Conservation (phyloP, 2,888 invertebrate species). For the Sphinx pinastri region DNA sequence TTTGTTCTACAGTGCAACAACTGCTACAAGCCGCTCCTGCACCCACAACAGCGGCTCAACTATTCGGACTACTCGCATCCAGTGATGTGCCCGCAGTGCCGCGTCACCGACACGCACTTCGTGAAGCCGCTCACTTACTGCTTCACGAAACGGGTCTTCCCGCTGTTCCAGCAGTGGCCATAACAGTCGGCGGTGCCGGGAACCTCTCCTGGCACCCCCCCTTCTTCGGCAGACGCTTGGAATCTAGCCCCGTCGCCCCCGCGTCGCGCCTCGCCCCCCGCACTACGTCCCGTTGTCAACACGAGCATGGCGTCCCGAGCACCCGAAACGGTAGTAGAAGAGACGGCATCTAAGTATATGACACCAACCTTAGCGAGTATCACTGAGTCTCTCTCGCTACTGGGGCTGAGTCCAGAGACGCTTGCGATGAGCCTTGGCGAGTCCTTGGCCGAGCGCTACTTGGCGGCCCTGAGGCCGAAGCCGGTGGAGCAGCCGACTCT, state of each 20-base stretch:
- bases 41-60: slow-evolving; percentile 93
- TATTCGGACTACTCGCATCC: slow-evolving; percentile 98
- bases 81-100: slow-evolving; percentile 96
- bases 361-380: slow-evolving; percentile 69
- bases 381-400: slow-evolving; percentile 74
- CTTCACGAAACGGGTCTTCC: slow-evolving; percentile 89
- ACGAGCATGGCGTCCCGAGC: slow-evolving; percentile 77
- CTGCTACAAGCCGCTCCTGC: slow-evolving; percentile 94
- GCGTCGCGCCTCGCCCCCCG: slow-evolving; percentile 73
- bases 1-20: slow-evolving; percentile 90
- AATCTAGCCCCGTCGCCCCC: slow-evolving; percentile 70
- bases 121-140: slow-evolving; percentile 94
- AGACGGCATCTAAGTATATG: slow-evolving; percentile 57
- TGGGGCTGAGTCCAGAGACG: slow-evolving; percentile 73
- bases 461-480: slow-evolving; percentile 72
- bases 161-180: slow-evolving; percentile 91
- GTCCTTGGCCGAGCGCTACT: slow-evolving; percentile 75
- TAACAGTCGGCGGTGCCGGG: slow-evolving; percentile 92
- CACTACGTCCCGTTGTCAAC: slow-evolving; percentile 78
- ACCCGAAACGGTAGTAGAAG: slow-evolving; percentile 53
- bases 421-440: slow-evolving; percentile 76
- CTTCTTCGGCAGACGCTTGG: slow-evolving; percentile 63
- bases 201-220: slow-evolving; percentile 81
- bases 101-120: slow-evolving; percentile 95
- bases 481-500: slow-evolving; percentile 54